Base-by-base conservation (phyloP, 2,797 vertebrate species). In the Menidia menidia region DNA sequence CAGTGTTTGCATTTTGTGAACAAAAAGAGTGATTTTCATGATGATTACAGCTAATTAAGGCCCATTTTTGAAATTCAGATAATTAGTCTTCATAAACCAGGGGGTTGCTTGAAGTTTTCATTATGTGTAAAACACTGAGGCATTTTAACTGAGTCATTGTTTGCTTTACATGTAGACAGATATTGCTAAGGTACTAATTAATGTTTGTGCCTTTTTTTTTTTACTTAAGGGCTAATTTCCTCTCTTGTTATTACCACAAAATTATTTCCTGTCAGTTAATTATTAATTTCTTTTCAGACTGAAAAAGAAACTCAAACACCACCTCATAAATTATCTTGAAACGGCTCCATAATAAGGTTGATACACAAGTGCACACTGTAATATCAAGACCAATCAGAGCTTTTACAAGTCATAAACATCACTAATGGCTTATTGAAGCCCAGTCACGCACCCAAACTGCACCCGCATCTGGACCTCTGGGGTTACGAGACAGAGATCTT, bases 371-470 rank as follows among this genome's bases (percentile, higher is more conserved):
- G 1, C 65, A 3, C 54, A 8, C 52, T 67, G 69, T 64, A 42
- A 57, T 43, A 64, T 63, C n/a, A 43, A 55, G 73, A 18, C 48
- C 71, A 45, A 54, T 64, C 65, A 73, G 60, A 76, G 77, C 68
- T 78, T 87, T 85, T 78, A 86, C 51, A 60, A 78, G 56, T 62
- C 75, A 62, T 85, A 88, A 91, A 90, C 85, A 83, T 81, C 80
- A 75, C 53, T 78, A 74, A 82, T 80, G 79, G 86, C 78, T 86
- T 81, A 87, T 84, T 83, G 83, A 41, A 71, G 66, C 75, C 31
- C 51, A 50, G 60, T 39, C 31, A 33, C 6, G 0, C 6, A 16
- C 25, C 55, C 50, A 47, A 65, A 73, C 71, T 16, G 60, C 74
- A 59, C 50, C 64, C 14, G 16, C 73, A 66, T 62, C 45, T 3